Evolutionary conservation across 1,140 invertebrate genomes (phyloP), one percentile per base, ranked within the genome.

Genomic region (Zaprionus kolodkinae): DNA sequence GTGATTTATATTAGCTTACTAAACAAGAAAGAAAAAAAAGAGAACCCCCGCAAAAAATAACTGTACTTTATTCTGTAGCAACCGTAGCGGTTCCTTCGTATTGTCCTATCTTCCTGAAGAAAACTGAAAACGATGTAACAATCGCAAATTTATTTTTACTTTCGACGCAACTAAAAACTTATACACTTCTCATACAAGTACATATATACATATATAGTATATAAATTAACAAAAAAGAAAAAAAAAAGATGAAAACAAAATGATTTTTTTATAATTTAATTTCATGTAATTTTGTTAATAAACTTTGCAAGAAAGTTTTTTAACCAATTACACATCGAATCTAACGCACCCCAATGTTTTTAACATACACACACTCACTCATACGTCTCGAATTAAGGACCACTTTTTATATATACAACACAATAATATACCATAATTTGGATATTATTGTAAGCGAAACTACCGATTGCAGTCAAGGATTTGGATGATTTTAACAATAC

Each of bases 1-100:
- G 91, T 98, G 92, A 93, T 93, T 92, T 92, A 92, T 85, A 80
- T 90, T 92, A 92, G 88, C 86, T 64, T 91, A 92, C 80, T 92
- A 89, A 89, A 25, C 45, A 21, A 72, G 62, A 36, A 45, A 65
- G 50, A 61, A 55, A 55, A n/a, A 11, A 50, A 50, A 50, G 15
- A 17, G 45, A 25, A 25, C 45, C 17, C 21, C 45, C 9, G 11
- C 15, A 15, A 45, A 15, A 45, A 45, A n/a, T 50, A 66, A 40
- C 65, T 79, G 68, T 76, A 83, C 64, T 72, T 67, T 74, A 76
- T 72, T 74, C 67, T 67, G 68, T 83, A 88, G 63, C 25, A 57
- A 43, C 78, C 59, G 70, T 77, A 79, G 84, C 64, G 61, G 52
- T 55, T 50, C 38, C 70, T 48, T n/a, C 64, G 27, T 57, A 66